Evolutionary conservation across 2,113 vertebrate species (phyloP).

Genomic region (Chaetops frenatus): DNA sequence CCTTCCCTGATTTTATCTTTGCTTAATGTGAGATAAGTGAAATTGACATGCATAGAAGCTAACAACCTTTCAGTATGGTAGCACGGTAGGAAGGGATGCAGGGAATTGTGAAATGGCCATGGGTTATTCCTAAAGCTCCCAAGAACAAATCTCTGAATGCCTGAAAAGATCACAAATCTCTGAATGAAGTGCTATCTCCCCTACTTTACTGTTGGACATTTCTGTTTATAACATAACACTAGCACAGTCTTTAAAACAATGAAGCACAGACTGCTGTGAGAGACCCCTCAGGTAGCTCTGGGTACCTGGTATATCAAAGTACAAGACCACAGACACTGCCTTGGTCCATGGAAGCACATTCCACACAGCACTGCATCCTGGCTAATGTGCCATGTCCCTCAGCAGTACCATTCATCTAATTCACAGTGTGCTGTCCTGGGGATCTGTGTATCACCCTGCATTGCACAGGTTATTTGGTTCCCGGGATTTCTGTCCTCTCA

Average conservation of each 20-base stretch:
- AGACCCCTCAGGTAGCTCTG: not conserved
- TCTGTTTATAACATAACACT: not conserved
- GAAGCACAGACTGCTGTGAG: not conserved
- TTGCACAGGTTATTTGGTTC: not conserved
- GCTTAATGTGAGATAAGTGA: not conserved
- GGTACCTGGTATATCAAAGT: not conserved
- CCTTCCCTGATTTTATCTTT: not conserved
- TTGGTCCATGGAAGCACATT: not conserved
- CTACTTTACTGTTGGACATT: not conserved
- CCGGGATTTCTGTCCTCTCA: not conserved
- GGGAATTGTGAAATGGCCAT: rapidly evolving
- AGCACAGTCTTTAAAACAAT: not conserved
- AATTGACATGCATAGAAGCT: not conserved
- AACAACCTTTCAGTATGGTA: not conserved
- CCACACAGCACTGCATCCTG: not conserved
- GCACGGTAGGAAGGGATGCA: not conserved
- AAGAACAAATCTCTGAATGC: not conserved
- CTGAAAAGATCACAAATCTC: not conserved
- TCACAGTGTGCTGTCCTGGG: not conserved
- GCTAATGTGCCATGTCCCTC: not conserved
- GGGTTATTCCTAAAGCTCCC: not conserved
- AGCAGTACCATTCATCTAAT: not conserved
- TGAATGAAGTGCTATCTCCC: not conserved
- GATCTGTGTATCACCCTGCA: not conserved
- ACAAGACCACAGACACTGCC: not conserved